Percentiles rank a stretch among this genome's conserved stretches.
Conservation (phyloP, 30 jellyfish, hydroid and myxozoan genomes). For the Chrysaora quinquecirrha region DNA sequence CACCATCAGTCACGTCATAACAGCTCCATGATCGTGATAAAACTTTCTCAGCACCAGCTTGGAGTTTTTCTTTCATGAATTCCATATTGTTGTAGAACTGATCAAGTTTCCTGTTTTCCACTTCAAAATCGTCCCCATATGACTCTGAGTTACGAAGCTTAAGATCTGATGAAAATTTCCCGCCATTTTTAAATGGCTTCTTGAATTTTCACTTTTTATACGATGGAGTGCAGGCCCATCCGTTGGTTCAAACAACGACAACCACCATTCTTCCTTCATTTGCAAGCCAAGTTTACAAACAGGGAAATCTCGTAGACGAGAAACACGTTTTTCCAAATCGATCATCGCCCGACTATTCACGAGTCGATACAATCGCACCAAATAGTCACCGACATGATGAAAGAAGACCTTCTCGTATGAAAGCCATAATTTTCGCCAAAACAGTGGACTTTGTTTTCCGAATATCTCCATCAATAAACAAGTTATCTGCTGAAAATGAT, state of each 20-base stretch:
- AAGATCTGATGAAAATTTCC: not conserved
- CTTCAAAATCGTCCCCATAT: not conserved
- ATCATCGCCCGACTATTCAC: conserved; percentile 70
- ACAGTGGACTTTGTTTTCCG: conserved; percentile 35
- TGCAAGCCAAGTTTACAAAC: conserved; percentile 85
- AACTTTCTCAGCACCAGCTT: conserved; percentile 53
- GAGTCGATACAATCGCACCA: conserved; percentile 68
- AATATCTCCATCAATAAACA: conserved; percentile 40
- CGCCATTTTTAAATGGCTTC: too few relatives aligned
- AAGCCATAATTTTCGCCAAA: conserved; percentile 76
- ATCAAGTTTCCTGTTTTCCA: not conserved
- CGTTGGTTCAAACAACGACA: conserved; percentile 79
- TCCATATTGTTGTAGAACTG: conserved; percentile 38
- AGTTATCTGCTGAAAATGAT: conserved; percentile 46
- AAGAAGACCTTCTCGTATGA: conserved; percentile 84
- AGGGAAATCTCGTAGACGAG: conserved; percentile 53
- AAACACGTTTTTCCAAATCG: conserved; percentile 67
- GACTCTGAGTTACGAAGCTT: not conserved
- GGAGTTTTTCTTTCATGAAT: conserved; percentile 49
- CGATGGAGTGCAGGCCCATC: too few relatives aligned
- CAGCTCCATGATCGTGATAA: conserved; percentile 63
- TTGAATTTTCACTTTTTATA: too few relatives aligned
- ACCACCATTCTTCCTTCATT: conserved; percentile 96
- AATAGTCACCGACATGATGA: conserved; percentile 63
- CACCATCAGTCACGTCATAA: not conserved